Evolutionary conservation across 2,797 vertebrate genomes (phyloP), one percentile per base, ranked within the genome.

Genomic region (Adrianichthys oophorus): DNA sequence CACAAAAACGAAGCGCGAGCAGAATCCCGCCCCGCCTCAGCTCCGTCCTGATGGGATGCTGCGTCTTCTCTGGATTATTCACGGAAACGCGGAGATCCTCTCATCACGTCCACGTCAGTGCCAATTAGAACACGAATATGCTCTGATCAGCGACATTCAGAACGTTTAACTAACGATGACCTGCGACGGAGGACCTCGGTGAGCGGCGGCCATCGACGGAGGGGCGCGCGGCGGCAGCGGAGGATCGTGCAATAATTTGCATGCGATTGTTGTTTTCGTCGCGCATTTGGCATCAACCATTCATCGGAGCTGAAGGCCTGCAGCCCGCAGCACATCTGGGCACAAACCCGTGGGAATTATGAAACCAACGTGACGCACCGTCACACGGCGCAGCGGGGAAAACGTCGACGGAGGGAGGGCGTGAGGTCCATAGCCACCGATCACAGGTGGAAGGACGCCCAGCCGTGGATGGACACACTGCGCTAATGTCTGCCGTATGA

Each of bases 271-370:
- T 74, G 63, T 64, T 63, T 63, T 59, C 48, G 45, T 16, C 21
- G 58, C 47, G 40, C 59, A 58, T 59, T 56, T 63, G 41, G 32
- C 53, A 7, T n/a, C 24, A 12, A 47, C 46, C 67, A 42, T 60
- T 67, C 61, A 26, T 60, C 55, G 76, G 76, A 76, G 69, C 68
- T 59, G 2, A 24, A 73, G 77, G 83, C 82, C 85, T 46, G 15
- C 29, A 74, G 46, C 80, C 79, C 74, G 78, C 78, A 80, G 74
- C 79, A 49, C 82, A 74, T 64, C 69, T 61, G 83, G 78, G 50
- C 82, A 79, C 79, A 84, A 86, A 79, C 86, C 86, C 86, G 82
- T 80, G 89, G 89, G 87, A 89, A 87, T 88, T 77, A 87, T 70
- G 86, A 74, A 84, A 73, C 79, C 83, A 54, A 87, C 85, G 89